Evolutionary conservation across 2,113 vertebrate species (phyloP).

Genomic region (Rhadina sibilatrix): DNA sequence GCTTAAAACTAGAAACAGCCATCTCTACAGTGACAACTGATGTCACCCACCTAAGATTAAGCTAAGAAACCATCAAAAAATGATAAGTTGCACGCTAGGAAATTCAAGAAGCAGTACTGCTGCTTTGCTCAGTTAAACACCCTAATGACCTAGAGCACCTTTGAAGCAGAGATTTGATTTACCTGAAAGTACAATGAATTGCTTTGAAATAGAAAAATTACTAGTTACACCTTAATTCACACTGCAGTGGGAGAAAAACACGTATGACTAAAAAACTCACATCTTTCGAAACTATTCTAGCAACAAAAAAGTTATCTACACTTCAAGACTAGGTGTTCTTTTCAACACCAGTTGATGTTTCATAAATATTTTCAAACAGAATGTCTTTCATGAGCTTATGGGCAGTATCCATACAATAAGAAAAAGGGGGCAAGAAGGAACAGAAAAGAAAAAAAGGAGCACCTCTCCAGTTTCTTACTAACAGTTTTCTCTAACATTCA

Average conservation of each 20-base stretch:
- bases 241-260: neutral
- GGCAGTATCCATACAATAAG: neutral
- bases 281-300: neutral
- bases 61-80: neutral
- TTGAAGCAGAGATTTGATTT: neutral
- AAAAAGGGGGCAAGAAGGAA: neutral
- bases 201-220: neutral
- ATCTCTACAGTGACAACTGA: neutral
- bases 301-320: neutral
- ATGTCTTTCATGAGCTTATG: neutral
- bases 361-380: neutral
- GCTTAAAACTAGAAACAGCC: neutral
- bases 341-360: neutral
- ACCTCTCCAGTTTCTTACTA: neutral
- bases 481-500: neutral
- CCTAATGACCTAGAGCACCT: neutral
- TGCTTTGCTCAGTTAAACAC: neutral
- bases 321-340: neutral
- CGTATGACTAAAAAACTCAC: neutral
- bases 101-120: neutral
- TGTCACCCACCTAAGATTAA: neutral
- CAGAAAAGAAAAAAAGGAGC: neutral
- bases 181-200: neutral
- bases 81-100: neutral
- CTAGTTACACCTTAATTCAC: neutral